Base-by-base conservation (phyloP, 2,888 invertebrate species). In the Deladenus siricidicola region DNA sequence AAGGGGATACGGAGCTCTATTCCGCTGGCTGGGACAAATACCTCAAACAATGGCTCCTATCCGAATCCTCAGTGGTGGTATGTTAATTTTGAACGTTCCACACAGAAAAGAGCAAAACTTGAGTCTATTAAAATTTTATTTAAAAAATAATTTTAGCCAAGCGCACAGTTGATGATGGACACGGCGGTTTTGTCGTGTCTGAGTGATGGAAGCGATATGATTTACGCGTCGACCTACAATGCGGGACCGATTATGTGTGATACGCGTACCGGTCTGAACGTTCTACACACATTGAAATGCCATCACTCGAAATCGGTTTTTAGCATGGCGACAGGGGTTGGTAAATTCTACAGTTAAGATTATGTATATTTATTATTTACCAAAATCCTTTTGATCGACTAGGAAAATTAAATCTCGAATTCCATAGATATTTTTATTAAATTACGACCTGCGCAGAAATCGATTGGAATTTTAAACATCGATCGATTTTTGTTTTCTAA, bases 211-310 rank as follows among this genome's bases (percentile, higher is more conserved):
- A 42, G 28, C 8, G 34, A 60, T 19, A 26, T 49, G 39, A 21
- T 60, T 28, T 60, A 57, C 57, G 39, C 47, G 43, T 59, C 48
- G 42, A 60, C 60, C 3, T 60, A 24, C 44, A 56, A 34, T 28
- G 17, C 28, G n/a, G 60, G 60, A 8, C 56, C 60, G 19, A 43
- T 60, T 30, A 19, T 60, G 44, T 58, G 28, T 45, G 60, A 60
- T 19, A 34, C 54, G 2, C 57, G 60, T 28, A 24, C 14, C 19
- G 56, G 56, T 30, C 47, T 45, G 10, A 8, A 19, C 10, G 49
- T 56, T 3, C 19, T 44, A 21, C 50, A 43, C 28, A 28, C 29
- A 14, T 23, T 44, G 26, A 58, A 60, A 17, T 21, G 59, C 30
- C 60, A 60, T n/a, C 45, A 29, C 23, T 24, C 42, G 42, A 26